Base-by-base conservation (phyloP, 2,113 vertebrate genomes). In the Bubalus kerabau region DNA sequence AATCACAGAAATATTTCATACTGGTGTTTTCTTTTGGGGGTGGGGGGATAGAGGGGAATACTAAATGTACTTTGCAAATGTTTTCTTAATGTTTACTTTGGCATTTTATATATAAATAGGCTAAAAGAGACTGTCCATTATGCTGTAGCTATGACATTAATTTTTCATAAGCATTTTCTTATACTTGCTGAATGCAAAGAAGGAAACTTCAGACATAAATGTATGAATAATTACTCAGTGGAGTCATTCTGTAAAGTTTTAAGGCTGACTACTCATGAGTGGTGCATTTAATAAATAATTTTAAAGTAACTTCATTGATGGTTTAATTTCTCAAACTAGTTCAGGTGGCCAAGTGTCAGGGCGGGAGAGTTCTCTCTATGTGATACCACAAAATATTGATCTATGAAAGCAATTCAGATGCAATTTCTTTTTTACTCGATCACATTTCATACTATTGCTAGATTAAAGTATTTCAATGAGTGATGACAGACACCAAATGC, bases 1-100 rank as follows among this genome's bases (percentile, higher is more conserved):
- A 99, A 98, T 98, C 98, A 98, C 81, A 91, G 94, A 91, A 96
- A 97, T 98, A 98, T 98, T 98, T 97, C 98, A 98, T 98, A 97
- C 95, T 91, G 96, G 57, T 96, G 71, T 97, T 97, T 98, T 98
- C 87, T 87, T 93, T 92, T 14, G 98, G 26, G 83, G 54, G 78
- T n/a, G 98, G 81, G 50, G 78, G 46, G 98, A 97, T 17, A 40
- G 21, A 98, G 97, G 98, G 83, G 85, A 98, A 59, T 40, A 50
- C 97, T 98, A 98, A 98, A 98, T 95, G 96, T 50, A 97, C 93
- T 97, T 98, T 98, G 98, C 97, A 98, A 99, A 99, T 97, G 94
- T 46, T 97, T 97, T 90, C 87, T 98, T 98, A 95, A 96, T 98
- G 96, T 98, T 99, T 98, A 86, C 97, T 98, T 99, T 99, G 97